Percentiles rank a stretch among this genome's conserved stretches.
phyloP scores from a whole-genome alignment of 2,888 invertebrate genomes.

The Orchestes rusci region DNA sequence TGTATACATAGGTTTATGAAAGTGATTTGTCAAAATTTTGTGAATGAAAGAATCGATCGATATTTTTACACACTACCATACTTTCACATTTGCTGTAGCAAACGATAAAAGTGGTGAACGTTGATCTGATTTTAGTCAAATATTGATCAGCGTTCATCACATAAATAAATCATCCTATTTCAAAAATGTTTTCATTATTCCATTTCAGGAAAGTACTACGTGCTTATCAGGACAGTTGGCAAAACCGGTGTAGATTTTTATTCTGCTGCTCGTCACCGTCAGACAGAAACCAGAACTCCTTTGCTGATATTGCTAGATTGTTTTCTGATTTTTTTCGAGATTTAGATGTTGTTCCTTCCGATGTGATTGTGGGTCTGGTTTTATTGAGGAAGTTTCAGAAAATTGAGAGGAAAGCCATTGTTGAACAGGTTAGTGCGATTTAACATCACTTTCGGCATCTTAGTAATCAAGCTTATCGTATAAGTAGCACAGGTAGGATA shows the following conservation, averaged over 20 bases:
- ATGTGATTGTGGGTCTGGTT: constrained; percentile 78
- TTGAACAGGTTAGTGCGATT: constrained; percentile 51
- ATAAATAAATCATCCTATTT: no score
- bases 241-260: constrained; percentile 69
- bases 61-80: no score
- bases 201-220: constrained; percentile 70
- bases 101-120: no score
- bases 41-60: no score
- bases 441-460: background rate
- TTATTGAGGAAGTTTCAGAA: constrained; percentile 74
- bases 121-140: no score
- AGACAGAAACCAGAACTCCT: constrained; percentile 73
- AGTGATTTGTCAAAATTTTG: no score
- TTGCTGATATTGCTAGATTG: constrained; percentile 75
- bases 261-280: constrained; percentile 78
- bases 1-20: no score
- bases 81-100: no score
- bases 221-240: constrained; percentile 84
- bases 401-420: constrained; percentile 65
- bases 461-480: no score
- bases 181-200: no score
- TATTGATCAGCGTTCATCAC: no score
- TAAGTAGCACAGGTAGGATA: no score
- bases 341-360: constrained; percentile 80
- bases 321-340: constrained; percentile 83